Base-by-base conservation (phyloP, 2,888 invertebrate genomes). In the Pardosa pseudoannulata region DNA sequence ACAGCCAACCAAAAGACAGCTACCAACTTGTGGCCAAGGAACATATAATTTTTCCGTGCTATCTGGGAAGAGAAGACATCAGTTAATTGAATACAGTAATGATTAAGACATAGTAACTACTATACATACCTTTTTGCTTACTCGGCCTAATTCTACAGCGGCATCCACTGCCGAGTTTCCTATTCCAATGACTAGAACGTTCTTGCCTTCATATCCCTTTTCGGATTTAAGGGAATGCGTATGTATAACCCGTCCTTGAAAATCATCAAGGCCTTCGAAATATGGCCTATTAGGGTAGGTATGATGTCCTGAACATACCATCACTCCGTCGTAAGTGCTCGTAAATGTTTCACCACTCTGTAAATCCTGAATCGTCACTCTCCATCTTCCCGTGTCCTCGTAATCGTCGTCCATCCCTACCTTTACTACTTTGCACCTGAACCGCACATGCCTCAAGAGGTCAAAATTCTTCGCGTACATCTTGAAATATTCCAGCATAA, bases 241-340 rank as follows among this genome's bases (percentile, higher is more conserved):
- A 80, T 90, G 90, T 9, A 89, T 73, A 28, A 89, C 79, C 29
- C 70, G 41, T 1, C 90, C 90, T 23, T 83, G 65, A 88, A 91
- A 92, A 0, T 31, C 89, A 0, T 90, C 91, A 71, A 92, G 89
- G 19, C 92, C 92, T 7, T 89, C 88, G 88, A 93, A 90, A 2
- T 89, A 67, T 1, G 93, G 92, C 65, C 89, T 86, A 73, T 91
- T 89, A 0, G 93, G 92, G 41, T 90, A 90, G 0, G 91, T 91
- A 89, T 92, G 93, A 88, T 93, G 93, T 0, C 93, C 93, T 0
- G 91, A 91, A 88, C 92, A 92, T 1, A 93, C 90, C 90, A 93
- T 90, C 0, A 93, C 92, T 7, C 91, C 92, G 88, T 93, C 92
- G 89, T n/a, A 92, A 90, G 87, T 90, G 90, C 11, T 91, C 90